Evolutionary conservation across 2,888 invertebrate genomes (phyloP).

Genomic region (Axea sp.): DNA sequence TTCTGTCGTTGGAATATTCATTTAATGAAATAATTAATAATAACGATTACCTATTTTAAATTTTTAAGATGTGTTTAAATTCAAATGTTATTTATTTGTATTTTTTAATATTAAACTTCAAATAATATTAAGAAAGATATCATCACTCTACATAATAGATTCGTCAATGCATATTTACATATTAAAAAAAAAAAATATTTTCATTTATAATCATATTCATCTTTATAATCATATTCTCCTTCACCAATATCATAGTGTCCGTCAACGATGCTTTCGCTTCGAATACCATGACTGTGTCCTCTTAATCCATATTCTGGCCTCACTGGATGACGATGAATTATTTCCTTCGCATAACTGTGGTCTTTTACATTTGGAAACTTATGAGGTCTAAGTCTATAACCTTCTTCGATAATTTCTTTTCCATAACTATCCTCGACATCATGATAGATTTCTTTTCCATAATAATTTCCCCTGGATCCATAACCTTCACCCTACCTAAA

Average conservation of each 20-base stretch:
- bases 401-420: neutral
- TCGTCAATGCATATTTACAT: no score
- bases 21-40: no score
- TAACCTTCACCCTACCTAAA: slow-evolving; percentile 6
- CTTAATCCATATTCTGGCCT: neutral
- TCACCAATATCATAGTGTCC: slow-evolving; percentile 15
- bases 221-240: slow-evolving; percentile 19
- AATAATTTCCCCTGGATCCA: neutral
- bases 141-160: no score
- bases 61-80: no score
- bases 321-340: neutral
- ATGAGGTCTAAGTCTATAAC: neutral
- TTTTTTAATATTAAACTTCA: no score
- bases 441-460: slow-evolving; percentile 2
- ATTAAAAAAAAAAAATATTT: no score
- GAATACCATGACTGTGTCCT: neutral
- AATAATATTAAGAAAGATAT: no score
- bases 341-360: slow-evolving; percentile 3
- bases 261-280: neutral
- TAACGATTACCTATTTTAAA: no score
- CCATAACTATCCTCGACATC: slow-evolving; percentile 12
- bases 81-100: no score
- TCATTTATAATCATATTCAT: slow-evolving; percentile 29
- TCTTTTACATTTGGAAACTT: slow-evolving; percentile 5
- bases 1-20: no score